Conservation (phyloP, 2,888 invertebrate genomes). For the Coenonympha glycerion region DNA sequence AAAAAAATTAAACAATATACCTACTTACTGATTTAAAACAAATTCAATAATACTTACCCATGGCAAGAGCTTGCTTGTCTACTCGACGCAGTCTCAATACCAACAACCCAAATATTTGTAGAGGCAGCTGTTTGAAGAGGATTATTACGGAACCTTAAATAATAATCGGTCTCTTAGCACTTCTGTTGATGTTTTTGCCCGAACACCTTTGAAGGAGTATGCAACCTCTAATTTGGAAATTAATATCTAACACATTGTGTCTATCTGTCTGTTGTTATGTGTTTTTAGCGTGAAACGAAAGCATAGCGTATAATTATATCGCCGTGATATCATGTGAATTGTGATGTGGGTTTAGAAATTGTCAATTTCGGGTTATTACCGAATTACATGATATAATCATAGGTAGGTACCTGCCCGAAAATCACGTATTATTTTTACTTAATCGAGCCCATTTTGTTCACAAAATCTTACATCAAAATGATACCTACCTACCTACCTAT, state of each 20-base stretch:
- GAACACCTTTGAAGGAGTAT: constrained; percentile 60
- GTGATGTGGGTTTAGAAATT: constrained; percentile 7
- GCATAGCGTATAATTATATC: constrained; percentile 26
- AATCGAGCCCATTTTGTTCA: no score
- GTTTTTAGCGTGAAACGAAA: constrained; percentile 56
- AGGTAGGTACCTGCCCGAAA: not conserved
- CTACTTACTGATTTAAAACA: no score
- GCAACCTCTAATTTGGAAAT: constrained; percentile 70
- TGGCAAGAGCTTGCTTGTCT: not conserved
- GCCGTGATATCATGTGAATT: constrained; percentile 14
- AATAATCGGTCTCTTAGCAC: constrained; percentile 70
- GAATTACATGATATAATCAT: not conserved
- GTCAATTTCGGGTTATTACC: constrained; percentile 1
- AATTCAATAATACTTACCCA: no score
- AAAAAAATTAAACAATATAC: no score
- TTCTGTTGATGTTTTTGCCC: constrained; percentile 67
- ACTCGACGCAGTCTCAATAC: constrained; percentile 27
- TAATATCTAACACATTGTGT: constrained; percentile 75
- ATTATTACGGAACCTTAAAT: constrained; percentile 63
- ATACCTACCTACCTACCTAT: no score
- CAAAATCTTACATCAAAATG: no score
- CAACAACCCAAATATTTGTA: constrained; percentile 67
- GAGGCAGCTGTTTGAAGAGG: constrained; percentile 67
- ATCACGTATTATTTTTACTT: no score
- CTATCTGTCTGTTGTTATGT: constrained; percentile 58